phyloP scores from a whole-genome alignment of 2,888 invertebrate genomes.

The Asteroscopus sphinx region DNA sequence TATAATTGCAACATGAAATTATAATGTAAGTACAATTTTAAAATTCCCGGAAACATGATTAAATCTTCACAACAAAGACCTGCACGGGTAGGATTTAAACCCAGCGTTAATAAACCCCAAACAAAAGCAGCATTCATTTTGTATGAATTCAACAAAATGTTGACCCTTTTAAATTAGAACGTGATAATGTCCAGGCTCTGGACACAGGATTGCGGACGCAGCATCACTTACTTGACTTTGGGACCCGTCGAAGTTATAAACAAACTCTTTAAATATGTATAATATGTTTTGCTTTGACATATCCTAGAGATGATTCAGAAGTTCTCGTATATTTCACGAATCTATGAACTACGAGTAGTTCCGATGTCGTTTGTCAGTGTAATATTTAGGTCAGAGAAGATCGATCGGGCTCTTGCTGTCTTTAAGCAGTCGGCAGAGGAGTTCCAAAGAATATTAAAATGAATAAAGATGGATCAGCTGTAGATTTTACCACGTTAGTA shows the following conservation, averaged over 20 bases:
- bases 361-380: slow-evolving; percentile 12
- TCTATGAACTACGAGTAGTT: slow-evolving; percentile 23
- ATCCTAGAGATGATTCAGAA: slow-evolving; percentile 15
- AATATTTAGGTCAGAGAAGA: slow-evolving; percentile 20
- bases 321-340: slow-evolving; percentile 19
- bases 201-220: slow-evolving; percentile 10
- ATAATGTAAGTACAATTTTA: not conserved
- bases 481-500: not conserved
- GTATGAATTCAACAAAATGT: slow-evolving; percentile 8
- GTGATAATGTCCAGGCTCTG: slow-evolving; percentile 8
- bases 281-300: slow-evolving; percentile 29
- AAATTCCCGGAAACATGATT: slow-evolving; percentile 8
- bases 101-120: slow-evolving; percentile 1
- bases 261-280: slow-evolving; percentile 36
- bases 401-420: slow-evolving; percentile 8
- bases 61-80: slow-evolving; percentile 14
- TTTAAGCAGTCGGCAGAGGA: not conserved
- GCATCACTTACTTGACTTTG: slow-evolving; percentile 4
- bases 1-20: not conserved
- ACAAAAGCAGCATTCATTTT: slow-evolving; percentile 18
- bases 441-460: not conserved
- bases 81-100: slow-evolving; percentile 11
- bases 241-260: slow-evolving; percentile 20
- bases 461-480: not conserved
- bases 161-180: slow-evolving; percentile 24